Conservation (phyloP, 1,140 invertebrate genomes). For the Aphelenchoides fujianensis region DNA sequence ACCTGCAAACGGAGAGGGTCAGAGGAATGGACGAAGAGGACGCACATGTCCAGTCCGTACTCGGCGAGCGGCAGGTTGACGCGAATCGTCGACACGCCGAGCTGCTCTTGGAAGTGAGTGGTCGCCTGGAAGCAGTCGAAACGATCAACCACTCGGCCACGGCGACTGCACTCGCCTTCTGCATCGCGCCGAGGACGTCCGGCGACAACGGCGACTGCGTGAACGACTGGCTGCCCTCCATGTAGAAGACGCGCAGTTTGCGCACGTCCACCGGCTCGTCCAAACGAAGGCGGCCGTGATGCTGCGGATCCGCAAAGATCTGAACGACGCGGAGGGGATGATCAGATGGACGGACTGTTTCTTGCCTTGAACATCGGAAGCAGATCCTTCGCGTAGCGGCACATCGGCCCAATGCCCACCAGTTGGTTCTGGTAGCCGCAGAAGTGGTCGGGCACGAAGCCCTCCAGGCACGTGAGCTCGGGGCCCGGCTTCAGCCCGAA, state of each 20-base stretch:
- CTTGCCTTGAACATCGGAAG: conserved; percentile 67
- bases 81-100: neutral
- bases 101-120: neutral
- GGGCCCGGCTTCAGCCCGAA: conserved; percentile 83
- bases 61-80: neutral
- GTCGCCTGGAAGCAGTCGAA: neutral
- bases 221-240: conserved; percentile 67
- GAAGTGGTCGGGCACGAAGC: conserved; percentile 8
- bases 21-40: too few species aligned
- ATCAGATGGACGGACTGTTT: neutral
- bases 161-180: neutral
- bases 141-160: neutral
- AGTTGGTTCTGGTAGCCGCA: conserved; percentile 30
- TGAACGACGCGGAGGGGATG: neutral
- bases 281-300: conserved; percentile 6
- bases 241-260: conserved; percentile 77
- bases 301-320: neutral
- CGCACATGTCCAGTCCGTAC: neutral
- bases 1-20: too few species aligned
- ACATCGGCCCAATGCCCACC: conserved; percentile 78
- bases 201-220: neutral
- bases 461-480: neutral
- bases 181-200: neutral
- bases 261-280: conserved; percentile 67
- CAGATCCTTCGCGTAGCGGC: conserved; percentile 79